Evolutionary conservation across 2,888 invertebrate genomes (phyloP).

Genomic region (Stomorhina lunata): DNA sequence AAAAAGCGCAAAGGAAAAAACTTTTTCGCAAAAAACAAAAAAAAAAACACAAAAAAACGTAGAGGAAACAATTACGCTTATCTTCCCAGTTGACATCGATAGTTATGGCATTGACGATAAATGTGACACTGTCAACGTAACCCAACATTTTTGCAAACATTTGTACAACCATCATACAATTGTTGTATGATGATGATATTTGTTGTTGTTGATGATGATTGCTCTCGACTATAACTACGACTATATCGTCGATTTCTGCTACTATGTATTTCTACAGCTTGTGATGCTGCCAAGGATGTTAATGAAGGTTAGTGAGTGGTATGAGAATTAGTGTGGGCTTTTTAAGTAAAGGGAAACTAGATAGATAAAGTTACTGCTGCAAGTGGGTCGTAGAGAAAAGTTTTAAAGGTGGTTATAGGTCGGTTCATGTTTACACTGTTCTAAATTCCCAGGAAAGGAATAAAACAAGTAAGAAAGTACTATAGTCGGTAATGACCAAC

Average conservation of each 20-base stretch:
- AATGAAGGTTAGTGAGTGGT: background rate
- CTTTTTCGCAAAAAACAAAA: background rate
- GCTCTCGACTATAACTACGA: background rate
- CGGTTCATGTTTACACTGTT: background rate
- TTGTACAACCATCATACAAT: constrained; percentile 22
- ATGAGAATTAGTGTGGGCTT: background rate
- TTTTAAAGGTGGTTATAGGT: background rate
- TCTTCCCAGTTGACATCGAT: constrained; percentile 65
- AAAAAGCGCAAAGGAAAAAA: constrained; percentile 34
- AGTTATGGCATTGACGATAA: constrained; percentile 64
- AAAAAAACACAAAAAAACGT: constrained; percentile 19
- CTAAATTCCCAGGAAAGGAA: too few relatives aligned
- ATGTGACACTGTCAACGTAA: constrained; percentile 60
- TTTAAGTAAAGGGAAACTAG: background rate
- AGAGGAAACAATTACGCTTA: constrained; percentile 66
- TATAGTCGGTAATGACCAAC: too few relatives aligned
- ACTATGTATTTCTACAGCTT: too few relatives aligned
- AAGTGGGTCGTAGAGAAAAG: background rate
- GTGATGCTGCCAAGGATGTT: constrained; percentile 3
- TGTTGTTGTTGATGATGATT: background rate
- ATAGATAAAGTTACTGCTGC: background rate
- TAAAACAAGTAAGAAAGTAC: too few relatives aligned
- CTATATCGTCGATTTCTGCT: too few relatives aligned
- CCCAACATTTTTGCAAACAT: constrained; percentile 43
- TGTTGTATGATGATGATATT: constrained; percentile 42